Evolutionary conservation across 1,140 invertebrate genomes (phyloP).

Genomic region (Microplitis demolitor): DNA sequence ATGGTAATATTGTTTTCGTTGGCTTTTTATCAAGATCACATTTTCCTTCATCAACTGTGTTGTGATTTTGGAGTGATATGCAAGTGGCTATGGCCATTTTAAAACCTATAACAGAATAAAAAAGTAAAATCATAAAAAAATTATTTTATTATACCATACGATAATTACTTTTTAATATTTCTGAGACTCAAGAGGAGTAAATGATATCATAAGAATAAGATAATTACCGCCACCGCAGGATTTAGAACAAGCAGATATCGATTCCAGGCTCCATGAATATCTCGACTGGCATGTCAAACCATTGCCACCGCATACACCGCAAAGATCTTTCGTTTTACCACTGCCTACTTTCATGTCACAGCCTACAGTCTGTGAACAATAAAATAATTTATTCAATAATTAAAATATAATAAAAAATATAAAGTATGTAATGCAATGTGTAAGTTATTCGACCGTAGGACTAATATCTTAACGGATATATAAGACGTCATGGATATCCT

Average conservation of each 20-base stretch:
- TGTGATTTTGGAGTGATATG: conserved; percentile 70
- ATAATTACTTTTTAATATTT: neutral
- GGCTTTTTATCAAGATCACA: conserved; percentile 80
- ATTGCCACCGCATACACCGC: conserved; percentile 89
- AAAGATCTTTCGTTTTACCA: conserved; percentile 80
- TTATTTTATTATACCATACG: neutral
- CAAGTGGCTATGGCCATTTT: conserved; percentile 82
- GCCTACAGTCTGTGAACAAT: conserved; percentile 77
- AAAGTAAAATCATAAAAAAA: conserved; percentile 13
- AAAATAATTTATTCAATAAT: neutral
- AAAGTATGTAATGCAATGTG: too few species aligned
- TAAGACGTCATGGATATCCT: too few species aligned
- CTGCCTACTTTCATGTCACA: conserved; percentile 89
- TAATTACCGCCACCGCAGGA: conserved; percentile 90
- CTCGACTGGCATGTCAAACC: conserved; percentile 79
- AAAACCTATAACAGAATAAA: conserved; percentile 68
- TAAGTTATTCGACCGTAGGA: too few species aligned
- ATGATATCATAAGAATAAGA: conserved; percentile 9
- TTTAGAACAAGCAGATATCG: conserved; percentile 81
- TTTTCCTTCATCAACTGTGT: conserved; percentile 77
- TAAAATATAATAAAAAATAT: too few species aligned
- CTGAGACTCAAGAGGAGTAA: neutral
- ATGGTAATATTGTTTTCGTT: conserved; percentile 74
- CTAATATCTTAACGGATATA: too few species aligned
- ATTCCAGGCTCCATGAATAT: conserved; percentile 84